Evolutionary conservation across 2,113 vertebrate genomes (phyloP), one percentile per base, ranked within the genome.

Genomic region (Petrocephalus zakoni): DNA sequence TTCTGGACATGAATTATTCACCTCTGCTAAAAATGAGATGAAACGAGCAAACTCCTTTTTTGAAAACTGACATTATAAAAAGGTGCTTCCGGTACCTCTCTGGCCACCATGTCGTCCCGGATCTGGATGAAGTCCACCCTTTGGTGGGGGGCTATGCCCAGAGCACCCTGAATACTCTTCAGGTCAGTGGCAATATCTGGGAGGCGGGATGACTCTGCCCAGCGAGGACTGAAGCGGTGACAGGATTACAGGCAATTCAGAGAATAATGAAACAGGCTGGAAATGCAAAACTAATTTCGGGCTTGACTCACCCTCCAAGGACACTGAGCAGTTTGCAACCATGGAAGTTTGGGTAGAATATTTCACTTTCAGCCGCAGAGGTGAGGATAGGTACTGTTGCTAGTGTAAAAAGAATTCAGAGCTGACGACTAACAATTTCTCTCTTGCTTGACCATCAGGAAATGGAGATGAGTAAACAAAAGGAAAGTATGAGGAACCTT

Each of bases 301-400:
- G 49, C 25, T 37, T 78, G 10, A 87, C 93, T 93, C 93, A 99
- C 98, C 97, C 95, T 90, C 81, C 92, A 88, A 95, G 90, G 85
- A 92, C 81, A 91, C 92, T 96, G 91, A 99, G 95, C 90, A 92
- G 92, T 53, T 94, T 93, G 94, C 98, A 99, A 91, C 94, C 96
- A 5, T 93, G 87, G 91, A 93, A 95, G 94, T 99, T 99, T 87
- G 98, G 98, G 91, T 99, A 99, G 25, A 99, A 94, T 85, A 98
- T 96, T 95, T 99, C 98, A n/a, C 94, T 94, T 72, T 93, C 94
- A 21, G 96, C 95, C 68, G 95, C 93, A 0, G 96, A 94, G 1
- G 98, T 98, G 87, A 96, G 89, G 89, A 99, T 97, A 83, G 95
- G 88, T 84, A 96, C 90, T 0, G 93, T 89, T 68, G 94, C 98